Base-by-base conservation (phyloP, 2,113 vertebrate species). In the Cichladusa arquata region DNA sequence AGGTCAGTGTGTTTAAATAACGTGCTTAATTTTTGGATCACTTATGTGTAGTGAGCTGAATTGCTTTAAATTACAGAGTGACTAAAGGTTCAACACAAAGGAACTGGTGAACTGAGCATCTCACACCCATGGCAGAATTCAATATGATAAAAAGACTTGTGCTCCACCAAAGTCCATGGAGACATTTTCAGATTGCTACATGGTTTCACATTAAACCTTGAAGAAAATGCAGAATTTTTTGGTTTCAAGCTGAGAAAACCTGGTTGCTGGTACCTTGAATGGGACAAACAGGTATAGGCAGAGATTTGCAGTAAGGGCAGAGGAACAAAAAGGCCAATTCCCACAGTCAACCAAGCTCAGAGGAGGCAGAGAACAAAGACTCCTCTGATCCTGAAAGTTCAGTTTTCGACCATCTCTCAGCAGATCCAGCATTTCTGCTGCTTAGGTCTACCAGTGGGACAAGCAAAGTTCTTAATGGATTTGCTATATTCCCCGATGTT, bases 341-440 rank as follows among this genome's bases (percentile, higher is more conserved):
- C 4, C 5, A 3, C 3, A 50, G 1, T 11, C 60, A 84, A 51
- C 22, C 51, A 29, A 57, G 20, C 36, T 72, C 57, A 88, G 53
- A 74, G 56, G 44, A 72, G 3, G 4, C 14, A 17, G 36, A 81
- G 24, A 74, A 71, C 38, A 81, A 86, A 60, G 48, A 67, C 8
- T 89, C 44, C 15, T 81, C 61, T 81, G 53, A 85, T 56, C 36
- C 40, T 67, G 53, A 60, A 33, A 66, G 22, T 65, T 82, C 51
- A 79, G 5, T 44, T 53, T 34, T 76, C 13, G 13, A 71, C 36
- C 44, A 60, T 40, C 40, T 56, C 61, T 86, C 73, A 87, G 53
- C 44, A 95, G 48, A 86, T 31, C 40, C 51, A 92, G 23, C 8
- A 74, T 74, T 95, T 84, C 86, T 87, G 29, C 28, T 76, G 42